Evolutionary conservation across 1,140 invertebrate genomes (phyloP).

Genomic region (Orchesella cincta): DNA sequence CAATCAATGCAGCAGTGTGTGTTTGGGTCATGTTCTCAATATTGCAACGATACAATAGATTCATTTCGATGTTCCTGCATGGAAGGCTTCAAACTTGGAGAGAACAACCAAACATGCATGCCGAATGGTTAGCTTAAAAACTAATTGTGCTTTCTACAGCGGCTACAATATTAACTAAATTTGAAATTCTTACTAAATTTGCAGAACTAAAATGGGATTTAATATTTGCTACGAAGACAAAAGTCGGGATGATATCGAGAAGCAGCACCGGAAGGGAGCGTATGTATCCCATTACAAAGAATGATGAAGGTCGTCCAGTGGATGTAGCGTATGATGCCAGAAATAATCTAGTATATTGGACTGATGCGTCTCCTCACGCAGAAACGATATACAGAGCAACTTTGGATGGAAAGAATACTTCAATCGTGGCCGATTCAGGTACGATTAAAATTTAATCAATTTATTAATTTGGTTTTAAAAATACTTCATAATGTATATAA

Average conservation of each 20-base stretch:
- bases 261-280: background rate
- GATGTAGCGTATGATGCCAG: constrained; percentile 67
- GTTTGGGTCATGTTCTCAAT: too few species aligned
- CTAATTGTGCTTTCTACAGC: background rate
- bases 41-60: too few species aligned
- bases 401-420: constrained; percentile 61
- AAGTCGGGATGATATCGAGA: background rate
- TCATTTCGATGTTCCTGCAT: constrained; percentile 81
- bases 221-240: background rate
- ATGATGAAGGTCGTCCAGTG: constrained; percentile 61
- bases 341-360: constrained; percentile 69
- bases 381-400: constrained; percentile 66
- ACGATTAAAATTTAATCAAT: too few species aligned
- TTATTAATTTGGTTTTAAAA: too few species aligned
- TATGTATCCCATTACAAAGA: background rate
- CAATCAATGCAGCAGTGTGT: too few species aligned
- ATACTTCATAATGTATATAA: background rate
- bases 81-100: constrained; percentile 62
- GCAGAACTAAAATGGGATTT: background rate
- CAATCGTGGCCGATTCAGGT: constrained; percentile 60
- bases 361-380: constrained; percentile 65
- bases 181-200: background rate
- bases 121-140: constrained; percentile 32
- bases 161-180: background rate
- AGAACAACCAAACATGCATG: constrained; percentile 37